These are phyloP conservation scores for Sandelia bainsii DNA, from an alignment of 2,797 vertebrate species.

Conservation along the genomic window DNA sequence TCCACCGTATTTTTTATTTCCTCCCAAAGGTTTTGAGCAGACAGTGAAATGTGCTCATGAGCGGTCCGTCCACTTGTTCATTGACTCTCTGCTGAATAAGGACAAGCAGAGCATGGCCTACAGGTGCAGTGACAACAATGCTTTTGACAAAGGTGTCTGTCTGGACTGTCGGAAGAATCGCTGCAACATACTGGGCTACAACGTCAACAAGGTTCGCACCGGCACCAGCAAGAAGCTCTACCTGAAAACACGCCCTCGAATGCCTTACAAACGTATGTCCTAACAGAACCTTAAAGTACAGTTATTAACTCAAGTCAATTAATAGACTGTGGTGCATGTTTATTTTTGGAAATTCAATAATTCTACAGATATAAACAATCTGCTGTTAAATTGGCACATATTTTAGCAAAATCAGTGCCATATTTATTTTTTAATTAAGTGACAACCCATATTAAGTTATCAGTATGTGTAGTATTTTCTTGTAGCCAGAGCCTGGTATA, in stretches of 20 bases:
- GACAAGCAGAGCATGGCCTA: constrained; percentile 90
- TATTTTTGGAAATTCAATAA: too few species aligned
- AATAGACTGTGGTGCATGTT: not conserved
- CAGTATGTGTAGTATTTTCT: too few species aligned
- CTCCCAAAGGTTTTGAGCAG: constrained; percentile 82
- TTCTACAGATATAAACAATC: too few species aligned
- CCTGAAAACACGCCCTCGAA: constrained; percentile 86
- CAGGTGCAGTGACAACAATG: constrained; percentile 87
- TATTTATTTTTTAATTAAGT: too few species aligned
- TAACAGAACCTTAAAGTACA: not conserved
- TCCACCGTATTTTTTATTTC: not conserved
- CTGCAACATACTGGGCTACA: constrained; percentile 93
- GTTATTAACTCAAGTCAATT: not conserved
- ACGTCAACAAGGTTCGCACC: constrained; percentile 79
- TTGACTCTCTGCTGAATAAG: constrained; percentile 90
- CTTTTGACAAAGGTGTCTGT: constrained; percentile 91
- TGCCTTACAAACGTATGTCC: constrained; percentile 92
- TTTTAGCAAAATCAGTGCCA: not conserved
- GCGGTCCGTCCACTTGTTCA: constrained; percentile 93
- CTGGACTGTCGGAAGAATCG: constrained; percentile 90
- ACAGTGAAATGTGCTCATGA: constrained; percentile 96
- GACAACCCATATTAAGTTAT: too few species aligned
- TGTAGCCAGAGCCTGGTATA: too few species aligned
- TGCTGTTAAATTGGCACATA: not conserved
- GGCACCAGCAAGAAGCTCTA: constrained; percentile 86